These are phyloP conservation scores for Eupeodes latifasciatus DNA, from an alignment of 2,888 invertebrate species.

Conservation along the genomic window DNA sequence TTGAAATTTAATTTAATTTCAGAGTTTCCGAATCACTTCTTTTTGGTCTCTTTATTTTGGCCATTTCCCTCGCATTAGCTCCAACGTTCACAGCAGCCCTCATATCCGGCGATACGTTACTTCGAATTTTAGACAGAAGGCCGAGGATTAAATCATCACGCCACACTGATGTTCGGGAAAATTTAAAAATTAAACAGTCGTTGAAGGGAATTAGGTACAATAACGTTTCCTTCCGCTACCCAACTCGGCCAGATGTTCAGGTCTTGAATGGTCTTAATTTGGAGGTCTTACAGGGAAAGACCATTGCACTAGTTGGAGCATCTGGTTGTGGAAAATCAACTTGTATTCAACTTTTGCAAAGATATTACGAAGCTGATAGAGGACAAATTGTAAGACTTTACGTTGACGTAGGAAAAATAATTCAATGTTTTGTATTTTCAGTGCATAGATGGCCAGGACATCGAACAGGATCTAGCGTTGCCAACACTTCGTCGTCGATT, in stretches of 20 bases:
- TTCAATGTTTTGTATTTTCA: slow-evolving; percentile 80
- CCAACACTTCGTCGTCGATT: slow-evolving; percentile 88
- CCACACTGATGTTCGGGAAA: slow-evolving; percentile 81
- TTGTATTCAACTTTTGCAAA: slow-evolving; percentile 90
- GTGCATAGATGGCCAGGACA: slow-evolving; percentile 90
- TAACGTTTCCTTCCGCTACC: slow-evolving; percentile 90
- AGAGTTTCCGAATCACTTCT: slow-evolving; percentile 90
- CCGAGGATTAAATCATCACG: slow-evolving; percentile 85
- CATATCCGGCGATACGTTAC: slow-evolving; percentile 87
- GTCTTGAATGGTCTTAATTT: slow-evolving; percentile 89
- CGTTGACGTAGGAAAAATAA: accelerated
- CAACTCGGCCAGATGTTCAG: slow-evolving; percentile 89
- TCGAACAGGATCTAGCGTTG: slow-evolving; percentile 88
- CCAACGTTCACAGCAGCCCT: slow-evolving; percentile 91
- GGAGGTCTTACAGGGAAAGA: slow-evolving; percentile 88
- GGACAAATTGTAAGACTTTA: slow-evolving; percentile 85
- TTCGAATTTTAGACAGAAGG: slow-evolving; percentile 86
- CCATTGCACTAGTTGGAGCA: slow-evolving; percentile 90
- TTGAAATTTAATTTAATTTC: slow-evolving; percentile 49
- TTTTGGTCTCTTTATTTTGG: slow-evolving; percentile 91
- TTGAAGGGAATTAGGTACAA: slow-evolving; percentile 84
- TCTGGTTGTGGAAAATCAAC: slow-evolving; percentile 93
- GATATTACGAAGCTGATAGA: slow-evolving; percentile 90
- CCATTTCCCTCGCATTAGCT: slow-evolving; percentile 90
- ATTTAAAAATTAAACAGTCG: slow-evolving; percentile 16